A percentile compares a stretch with the other conserved stretches of the same genome.
Conservation (phyloP, 2,797 vertebrate species). For the Antrozous pallidus region DNA sequence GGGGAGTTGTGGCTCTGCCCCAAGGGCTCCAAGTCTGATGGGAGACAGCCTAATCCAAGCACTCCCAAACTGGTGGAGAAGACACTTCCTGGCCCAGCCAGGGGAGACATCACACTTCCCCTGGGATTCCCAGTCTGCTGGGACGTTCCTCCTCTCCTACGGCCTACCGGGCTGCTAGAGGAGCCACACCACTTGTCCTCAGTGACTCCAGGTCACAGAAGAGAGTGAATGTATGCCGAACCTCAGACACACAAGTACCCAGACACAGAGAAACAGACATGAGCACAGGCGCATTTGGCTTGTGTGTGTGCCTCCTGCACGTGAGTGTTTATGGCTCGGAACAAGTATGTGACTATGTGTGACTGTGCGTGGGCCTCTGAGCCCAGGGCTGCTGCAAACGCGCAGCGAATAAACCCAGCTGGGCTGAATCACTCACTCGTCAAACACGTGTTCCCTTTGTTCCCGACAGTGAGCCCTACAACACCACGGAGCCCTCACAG, state of each 20-base stretch:
- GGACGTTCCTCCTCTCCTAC: not conserved
- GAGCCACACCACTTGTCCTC: not conserved
- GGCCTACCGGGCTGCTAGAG: not conserved
- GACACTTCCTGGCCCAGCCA: not conserved
- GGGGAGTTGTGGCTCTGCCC: not conserved
- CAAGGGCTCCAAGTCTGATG: not conserved
- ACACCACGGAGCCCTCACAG: not conserved
- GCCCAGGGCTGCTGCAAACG: not conserved
- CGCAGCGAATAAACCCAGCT: not conserved
- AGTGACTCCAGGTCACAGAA: not conserved
- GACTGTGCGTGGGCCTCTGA: not conserved
- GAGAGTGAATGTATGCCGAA: not conserved
- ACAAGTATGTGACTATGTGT: not conserved
- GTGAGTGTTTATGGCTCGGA: not conserved
- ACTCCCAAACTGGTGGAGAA: not conserved
- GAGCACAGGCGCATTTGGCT: not conserved
- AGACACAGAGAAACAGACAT: not conserved
- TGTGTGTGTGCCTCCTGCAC: not conserved
- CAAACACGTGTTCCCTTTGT: not conserved
- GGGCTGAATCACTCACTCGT: not conserved
- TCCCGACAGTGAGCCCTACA: not conserved
- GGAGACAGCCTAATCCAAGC: not conserved
- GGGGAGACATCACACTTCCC: not conserved
- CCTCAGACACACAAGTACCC: not conserved
- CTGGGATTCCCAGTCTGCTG: not conserved